Evolutionary conservation across 2,888 invertebrate species (phyloP).

Genomic region (Euphydryas editha): DNA sequence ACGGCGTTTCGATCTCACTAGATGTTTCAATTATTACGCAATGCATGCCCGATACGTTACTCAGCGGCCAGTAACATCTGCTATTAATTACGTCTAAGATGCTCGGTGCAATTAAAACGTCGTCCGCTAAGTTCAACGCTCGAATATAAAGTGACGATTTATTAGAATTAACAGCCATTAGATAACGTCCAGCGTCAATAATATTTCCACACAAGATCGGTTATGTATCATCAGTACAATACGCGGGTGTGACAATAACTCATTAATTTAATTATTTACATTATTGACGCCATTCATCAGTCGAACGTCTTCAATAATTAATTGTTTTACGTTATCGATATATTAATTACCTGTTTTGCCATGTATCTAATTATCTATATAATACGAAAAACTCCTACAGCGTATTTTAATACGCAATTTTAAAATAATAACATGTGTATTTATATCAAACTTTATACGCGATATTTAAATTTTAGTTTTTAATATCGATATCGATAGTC

Average conservation of each 20-base stretch:
- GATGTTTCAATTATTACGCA: constrained; percentile 13
- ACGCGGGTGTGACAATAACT: constrained; percentile 29
- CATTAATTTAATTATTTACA: constrained; percentile 30
- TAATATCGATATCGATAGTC: constrained; percentile 17
- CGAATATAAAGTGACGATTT: constrained; percentile 46
- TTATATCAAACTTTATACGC: too few relatives aligned
- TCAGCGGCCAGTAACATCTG: constrained; percentile 33
- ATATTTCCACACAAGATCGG: constrained; percentile 36
- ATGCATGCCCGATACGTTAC: constrained; percentile 26
- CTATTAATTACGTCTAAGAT: constrained; percentile 14
- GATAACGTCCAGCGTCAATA: constrained; percentile 31
- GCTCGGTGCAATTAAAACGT: constrained; percentile 9
- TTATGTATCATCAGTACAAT: constrained; percentile 16
- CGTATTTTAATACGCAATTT: too few relatives aligned
- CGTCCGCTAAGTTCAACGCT: constrained; percentile 43
- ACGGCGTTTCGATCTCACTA: background rate
- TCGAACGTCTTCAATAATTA: background rate
- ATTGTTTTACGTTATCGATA: constrained; percentile 4
- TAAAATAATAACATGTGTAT: too few relatives aligned
- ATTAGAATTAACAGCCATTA: constrained; percentile 37
- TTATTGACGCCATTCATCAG: constrained; percentile 17
- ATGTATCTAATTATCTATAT: background rate
- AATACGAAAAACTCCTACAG: background rate
- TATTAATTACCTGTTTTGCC: background rate
- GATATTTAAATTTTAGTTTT: background rate